Evolutionary conservation across 2,888 invertebrate genomes (phyloP), one percentile per base, ranked within the genome.

Genomic region (Chymomyza caudatula): DNA sequence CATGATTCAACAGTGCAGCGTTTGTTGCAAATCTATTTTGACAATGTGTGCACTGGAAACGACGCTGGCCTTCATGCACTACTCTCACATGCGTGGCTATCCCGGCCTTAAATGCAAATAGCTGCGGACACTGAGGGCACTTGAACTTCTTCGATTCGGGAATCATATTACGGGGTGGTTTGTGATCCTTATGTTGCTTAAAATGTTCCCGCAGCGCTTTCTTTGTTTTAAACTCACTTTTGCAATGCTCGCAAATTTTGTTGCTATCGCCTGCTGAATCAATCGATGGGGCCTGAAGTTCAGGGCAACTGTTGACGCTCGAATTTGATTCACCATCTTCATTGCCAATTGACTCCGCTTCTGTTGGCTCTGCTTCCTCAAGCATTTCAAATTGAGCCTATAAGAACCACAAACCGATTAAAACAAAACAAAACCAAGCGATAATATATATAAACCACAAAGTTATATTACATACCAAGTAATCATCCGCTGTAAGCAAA

Each of bases 71-170:
- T 64, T 88, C 87, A 53, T 89, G 90, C 0, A 89, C 83, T 2
- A 87, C 88, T 1, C 86, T 86, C 5, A 88, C 82, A 43, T 87
- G 87, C 4, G 88, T 74, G 6, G 73, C 69, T 3, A 88, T 88
- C 11, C 88, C 88, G 63, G 86, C 87, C 61, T 88, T 87, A 58
- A 87, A 88, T 17, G 87, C 88, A 37, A 89, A 89, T n/a, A 88
- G 79, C 67, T 87, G 87, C 1, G 87, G 82, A 59, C 89, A 89
- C 22, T 81, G 84, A 2, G 77, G 77, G 60, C 90, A 89, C 29
- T 87, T 86, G 55, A 87, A 89, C 63, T 83, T 87, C 62, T 89
- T 87, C 66, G 87, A 78, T 62, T 85, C 84, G 19, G 88, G 86
- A 63, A 83, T 85, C 44, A 81, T 75, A 61, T 89, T 90, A 0